These are phyloP conservation scores for Odontocerum albicorne DNA, from an alignment of 2,888 invertebrate species.

Conservation along the genomic window DNA sequence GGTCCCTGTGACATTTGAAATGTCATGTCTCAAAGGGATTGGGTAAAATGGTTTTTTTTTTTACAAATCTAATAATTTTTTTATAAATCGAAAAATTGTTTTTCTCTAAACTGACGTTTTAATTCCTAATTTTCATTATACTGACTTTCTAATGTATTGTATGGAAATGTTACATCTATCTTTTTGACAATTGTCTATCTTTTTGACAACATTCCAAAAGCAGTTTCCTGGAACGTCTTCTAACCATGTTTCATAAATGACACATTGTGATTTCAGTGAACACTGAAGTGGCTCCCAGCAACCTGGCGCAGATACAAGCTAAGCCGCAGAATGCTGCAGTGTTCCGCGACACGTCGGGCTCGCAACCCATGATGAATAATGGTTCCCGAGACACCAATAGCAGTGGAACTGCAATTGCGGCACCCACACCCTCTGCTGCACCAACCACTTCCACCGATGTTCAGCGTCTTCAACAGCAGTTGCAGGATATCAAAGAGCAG, in stretches of 20 bases:
- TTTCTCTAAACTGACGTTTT: no score
- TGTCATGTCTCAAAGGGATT: no score
- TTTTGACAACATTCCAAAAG: background rate
- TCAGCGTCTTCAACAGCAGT: conserved; percentile 88
- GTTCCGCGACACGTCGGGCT: conserved; percentile 7
- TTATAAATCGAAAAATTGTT: no score
- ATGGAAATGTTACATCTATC: background rate
- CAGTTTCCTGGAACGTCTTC: no score
- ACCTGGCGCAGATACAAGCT: conserved; percentile 52
- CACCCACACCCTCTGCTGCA: conserved; percentile 38
- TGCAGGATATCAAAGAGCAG: conserved; percentile 97
- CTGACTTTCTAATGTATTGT: no score
- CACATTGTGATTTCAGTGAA: conserved; percentile 21
- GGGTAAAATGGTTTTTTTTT: no score
- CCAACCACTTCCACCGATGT: conserved; percentile 74
- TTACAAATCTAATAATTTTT: no score
- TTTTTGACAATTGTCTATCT: background rate
- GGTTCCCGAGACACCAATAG: conserved; percentile 33
- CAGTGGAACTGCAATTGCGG: conserved; percentile 41
- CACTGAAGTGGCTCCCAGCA: conserved; percentile 38
- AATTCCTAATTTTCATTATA: no score
- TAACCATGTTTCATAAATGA: background rate
- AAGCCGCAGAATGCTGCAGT: conserved; percentile 52
- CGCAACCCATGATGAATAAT: conserved; percentile 35
- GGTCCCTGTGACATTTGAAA: no score